Evolutionary conservation across 2,797 vertebrate species (phyloP), one percentile per base, ranked within the genome.

Genomic region (Podarcis siculus): DNA sequence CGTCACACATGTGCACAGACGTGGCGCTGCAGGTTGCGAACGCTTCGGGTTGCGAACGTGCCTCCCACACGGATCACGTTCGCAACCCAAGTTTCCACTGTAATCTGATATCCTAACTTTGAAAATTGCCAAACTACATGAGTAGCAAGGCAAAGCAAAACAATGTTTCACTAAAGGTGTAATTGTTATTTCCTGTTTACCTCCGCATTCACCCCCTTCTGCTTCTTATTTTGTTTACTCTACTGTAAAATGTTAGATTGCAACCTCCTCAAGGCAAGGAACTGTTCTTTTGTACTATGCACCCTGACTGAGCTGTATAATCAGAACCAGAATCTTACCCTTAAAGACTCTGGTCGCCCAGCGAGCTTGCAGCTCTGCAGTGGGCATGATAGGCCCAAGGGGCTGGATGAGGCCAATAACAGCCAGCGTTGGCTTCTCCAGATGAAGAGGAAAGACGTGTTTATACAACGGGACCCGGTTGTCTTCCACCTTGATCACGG

Each of bases 261-360:
- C 64, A 85, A 67, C 4, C 13, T 23, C 9, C 21, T 85, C 45
- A 27, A 45, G 39, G 4, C 30, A 67, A 17, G 15, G n/a, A 5
- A 5, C 32, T 75, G 25, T 39, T 19, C n/a, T 72, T 55, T 71
- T 17, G 67, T 58, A 30, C 2, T 19, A 37, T 61, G 25, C 8
- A 37, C 9, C 15, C 27, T n/a, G 19, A 32, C 64, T 30, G 42
- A 32, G 27, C 23, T 32, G 25, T 23, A 64, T 64, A 49, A 87
- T 45, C 30, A n/a, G 27, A 30, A 21, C 66, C 55, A 19, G n/a
- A 61, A 73, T 86, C 84, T 87, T 55, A 98, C 98, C 97, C 96
- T 97, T 97, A 91, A 98, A 97, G 67, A 98, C 95, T 90, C 97
- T 95, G 4, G 97, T 97, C 9, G 89, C 97, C 96, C 97, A 98